Evolutionary conservation across 2,888 invertebrate genomes (phyloP).

Genomic region (Mythimna pallens): DNA sequence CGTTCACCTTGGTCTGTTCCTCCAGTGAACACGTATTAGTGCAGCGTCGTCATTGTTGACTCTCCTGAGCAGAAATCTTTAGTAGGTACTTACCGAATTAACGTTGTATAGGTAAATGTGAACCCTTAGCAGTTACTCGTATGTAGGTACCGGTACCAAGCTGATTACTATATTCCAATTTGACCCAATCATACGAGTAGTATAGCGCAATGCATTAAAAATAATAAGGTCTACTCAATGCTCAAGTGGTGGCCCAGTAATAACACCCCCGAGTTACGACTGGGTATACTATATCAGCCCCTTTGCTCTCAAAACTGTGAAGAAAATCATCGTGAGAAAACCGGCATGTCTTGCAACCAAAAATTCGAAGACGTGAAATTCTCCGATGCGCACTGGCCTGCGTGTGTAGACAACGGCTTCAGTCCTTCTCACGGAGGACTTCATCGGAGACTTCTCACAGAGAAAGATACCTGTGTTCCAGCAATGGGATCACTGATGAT

Average conservation of each 20-base stretch:
- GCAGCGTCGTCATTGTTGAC: background rate
- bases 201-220: background rate
- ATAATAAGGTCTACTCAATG: background rate
- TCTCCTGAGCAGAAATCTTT: background rate
- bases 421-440: background rate
- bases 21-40: background rate
- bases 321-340: background rate
- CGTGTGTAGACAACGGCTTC: background rate
- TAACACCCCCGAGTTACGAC: background rate
- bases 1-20: background rate
- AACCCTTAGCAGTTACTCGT: background rate
- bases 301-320: background rate
- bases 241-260: background rate
- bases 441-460: background rate
- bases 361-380: background rate
- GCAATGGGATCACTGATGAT: background rate
- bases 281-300: background rate
- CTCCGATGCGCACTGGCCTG: background rate
- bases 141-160: no score
- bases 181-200: background rate
- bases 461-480: background rate
- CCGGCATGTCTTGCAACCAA: background rate
- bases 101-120: background rate
- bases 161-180: background rate
- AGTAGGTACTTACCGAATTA: background rate